Conservation (phyloP, 2,113 vertebrate species). For the Eonycteris spelaea region DNA sequence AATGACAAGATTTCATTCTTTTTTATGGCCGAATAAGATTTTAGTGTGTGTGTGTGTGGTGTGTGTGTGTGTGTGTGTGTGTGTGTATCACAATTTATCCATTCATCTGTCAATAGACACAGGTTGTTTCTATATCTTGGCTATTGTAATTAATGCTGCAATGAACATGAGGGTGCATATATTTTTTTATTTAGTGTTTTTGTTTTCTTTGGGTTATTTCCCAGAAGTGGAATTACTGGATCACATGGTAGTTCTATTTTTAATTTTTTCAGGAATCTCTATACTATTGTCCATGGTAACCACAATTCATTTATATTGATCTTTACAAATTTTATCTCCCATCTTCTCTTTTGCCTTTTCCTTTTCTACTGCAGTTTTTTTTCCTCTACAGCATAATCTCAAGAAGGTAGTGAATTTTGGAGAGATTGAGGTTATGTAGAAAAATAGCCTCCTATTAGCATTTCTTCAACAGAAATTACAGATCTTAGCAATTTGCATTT, state of each 20-base stretch:
- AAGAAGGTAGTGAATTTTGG: neutral
- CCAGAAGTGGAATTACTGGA: neutral
- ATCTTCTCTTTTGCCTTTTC: neutral
- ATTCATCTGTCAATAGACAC: neutral
- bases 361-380: neutral
- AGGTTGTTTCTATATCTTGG: neutral
- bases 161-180: neutral
- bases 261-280: neutral
- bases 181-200: neutral
- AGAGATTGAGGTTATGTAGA: neutral
- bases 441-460: neutral
- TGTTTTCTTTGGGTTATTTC: neutral
- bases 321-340: neutral
- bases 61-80: neutral
- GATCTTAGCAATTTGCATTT: neutral
- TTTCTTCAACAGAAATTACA: neutral
- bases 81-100: too few relatives aligned
- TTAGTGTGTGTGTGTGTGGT: neutral
- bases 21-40: neutral
- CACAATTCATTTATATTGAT: neutral
- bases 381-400: neutral
- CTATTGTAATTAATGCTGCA: neutral
- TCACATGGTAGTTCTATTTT: neutral
- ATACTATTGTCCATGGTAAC: neutral
- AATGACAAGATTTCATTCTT: neutral